Percentiles rank a stretch among this genome's conserved stretches.
phyloP scores from a whole-genome alignment of 2,797 vertebrate species.

The Leptodactylus fallax region DNA sequence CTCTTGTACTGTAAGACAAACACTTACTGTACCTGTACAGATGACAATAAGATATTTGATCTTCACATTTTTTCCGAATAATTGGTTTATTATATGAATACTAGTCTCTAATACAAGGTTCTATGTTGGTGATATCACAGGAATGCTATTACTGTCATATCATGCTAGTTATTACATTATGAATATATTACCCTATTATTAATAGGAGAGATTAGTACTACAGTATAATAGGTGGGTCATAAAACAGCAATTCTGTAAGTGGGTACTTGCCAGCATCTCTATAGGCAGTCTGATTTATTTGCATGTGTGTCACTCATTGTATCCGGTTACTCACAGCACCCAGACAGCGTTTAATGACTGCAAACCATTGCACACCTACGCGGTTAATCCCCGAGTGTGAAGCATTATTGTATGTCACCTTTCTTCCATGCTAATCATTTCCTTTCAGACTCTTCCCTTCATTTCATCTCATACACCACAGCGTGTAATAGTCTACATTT shows the following conservation, averaged over 20 bases:
- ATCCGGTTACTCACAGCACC: not conserved
- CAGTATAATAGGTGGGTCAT: not conserved
- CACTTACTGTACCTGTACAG: not conserved
- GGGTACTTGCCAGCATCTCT: not conserved
- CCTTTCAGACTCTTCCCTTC: not conserved
- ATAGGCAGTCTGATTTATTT: not conserved
- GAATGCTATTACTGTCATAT: not conserved
- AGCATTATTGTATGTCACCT: not conserved
- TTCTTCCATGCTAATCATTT: not conserved
- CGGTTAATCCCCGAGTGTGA: not conserved
- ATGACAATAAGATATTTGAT: not conserved
- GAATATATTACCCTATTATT: not conserved
- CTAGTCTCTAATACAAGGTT: no score
- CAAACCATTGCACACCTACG: not conserved
- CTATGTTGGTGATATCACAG: no score
- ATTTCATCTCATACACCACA: not conserved
- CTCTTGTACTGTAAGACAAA: not conserved
- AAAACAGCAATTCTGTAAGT: not conserved
- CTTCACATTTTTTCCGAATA: not conserved
- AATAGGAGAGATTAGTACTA: not conserved
- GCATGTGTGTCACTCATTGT: not conserved
- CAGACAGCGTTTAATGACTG: not conserved
- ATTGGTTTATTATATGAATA: not conserved
- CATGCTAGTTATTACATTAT: not conserved
- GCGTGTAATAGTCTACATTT: not conserved